phyloP scores from a whole-genome alignment of 2,797 vertebrate genomes.

The Syngnathus rostellatus region DNA sequence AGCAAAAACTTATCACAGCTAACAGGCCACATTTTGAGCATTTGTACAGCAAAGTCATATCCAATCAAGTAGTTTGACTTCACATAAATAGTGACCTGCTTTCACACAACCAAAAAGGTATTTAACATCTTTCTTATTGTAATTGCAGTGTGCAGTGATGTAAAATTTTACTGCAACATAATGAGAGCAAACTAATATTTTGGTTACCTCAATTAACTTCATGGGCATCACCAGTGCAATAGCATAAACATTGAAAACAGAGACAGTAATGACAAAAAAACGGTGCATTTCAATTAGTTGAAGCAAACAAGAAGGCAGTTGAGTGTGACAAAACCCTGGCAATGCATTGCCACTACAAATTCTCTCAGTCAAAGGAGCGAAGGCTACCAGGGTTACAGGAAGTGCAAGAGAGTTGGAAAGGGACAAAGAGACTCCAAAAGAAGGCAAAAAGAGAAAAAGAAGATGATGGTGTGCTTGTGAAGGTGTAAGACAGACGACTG shows the following conservation, averaged over 20 bases:
- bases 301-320: slow-evolving; percentile 18
- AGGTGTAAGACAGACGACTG: slow-evolving; percentile 27
- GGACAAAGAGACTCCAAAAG: slow-evolving; percentile 40
- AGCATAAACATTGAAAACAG: background rate
- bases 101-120: too few relatives aligned
- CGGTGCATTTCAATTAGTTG: background rate
- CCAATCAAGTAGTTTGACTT: background rate
- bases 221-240: too few relatives aligned
- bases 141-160: background rate
- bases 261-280: background rate
- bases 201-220: too few relatives aligned
- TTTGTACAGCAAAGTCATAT: too few relatives aligned
- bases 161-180: too few relatives aligned
- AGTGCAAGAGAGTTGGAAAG: slow-evolving; percentile 58
- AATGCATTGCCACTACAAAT: slow-evolving; percentile 61
- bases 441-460: slow-evolving; percentile 26
- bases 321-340: slow-evolving; percentile 48
- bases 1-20: background rate
- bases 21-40: background rate
- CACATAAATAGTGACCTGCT: background rate
- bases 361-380: slow-evolving; percentile 53
- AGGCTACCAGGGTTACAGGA: slow-evolving; percentile 69
- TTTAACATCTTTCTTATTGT: too few relatives aligned
- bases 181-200: too few relatives aligned
- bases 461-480: slow-evolving; percentile 40